These are phyloP conservation scores for Drosophila sturtevanti DNA, from an alignment of 1,140 invertebrate species.

Conservation along the genomic window DNA sequence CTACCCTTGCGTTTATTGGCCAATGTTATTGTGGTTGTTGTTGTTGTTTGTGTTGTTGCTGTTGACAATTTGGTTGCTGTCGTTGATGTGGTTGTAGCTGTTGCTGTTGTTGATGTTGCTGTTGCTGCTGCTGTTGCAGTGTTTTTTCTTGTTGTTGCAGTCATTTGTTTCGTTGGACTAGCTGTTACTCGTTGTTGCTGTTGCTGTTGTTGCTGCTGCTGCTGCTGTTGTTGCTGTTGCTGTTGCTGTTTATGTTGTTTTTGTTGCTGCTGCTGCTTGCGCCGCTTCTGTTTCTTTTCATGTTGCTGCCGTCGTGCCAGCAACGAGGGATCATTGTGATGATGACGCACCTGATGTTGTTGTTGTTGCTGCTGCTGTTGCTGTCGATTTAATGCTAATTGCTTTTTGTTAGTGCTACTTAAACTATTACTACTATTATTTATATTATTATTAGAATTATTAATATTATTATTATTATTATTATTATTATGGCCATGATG, in stretches of 20 bases:
- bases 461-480: constrained; percentile 76
- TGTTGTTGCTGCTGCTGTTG: constrained; percentile 49
- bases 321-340: constrained; percentile 75
- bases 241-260: no score
- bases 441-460: constrained; percentile 39
- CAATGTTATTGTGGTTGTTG: constrained; percentile 49
- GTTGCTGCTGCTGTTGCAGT: constrained; percentile 26
- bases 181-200: constrained; percentile 69
- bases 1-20: constrained; percentile 67
- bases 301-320: constrained; percentile 70
- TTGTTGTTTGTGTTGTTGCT: constrained; percentile 32
- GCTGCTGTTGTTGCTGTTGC: no score
- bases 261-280: constrained; percentile 57
- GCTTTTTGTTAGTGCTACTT: constrained; percentile 79
- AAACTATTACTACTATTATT: constrained; percentile 77
- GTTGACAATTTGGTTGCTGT: constrained; percentile 21
- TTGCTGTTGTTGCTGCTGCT: constrained; percentile 44
- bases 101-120: constrained; percentile 21
- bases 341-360: constrained; percentile 78
- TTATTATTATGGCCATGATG: constrained; percentile 82
- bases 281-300: constrained; percentile 68
- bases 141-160: constrained; percentile 52
- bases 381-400: constrained; percentile 69
- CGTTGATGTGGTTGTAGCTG: constrained; percentile 20
- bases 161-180: constrained; percentile 72